Conservation (phyloP, 2,888 invertebrate species). For the Ormyrus labotus region DNA sequence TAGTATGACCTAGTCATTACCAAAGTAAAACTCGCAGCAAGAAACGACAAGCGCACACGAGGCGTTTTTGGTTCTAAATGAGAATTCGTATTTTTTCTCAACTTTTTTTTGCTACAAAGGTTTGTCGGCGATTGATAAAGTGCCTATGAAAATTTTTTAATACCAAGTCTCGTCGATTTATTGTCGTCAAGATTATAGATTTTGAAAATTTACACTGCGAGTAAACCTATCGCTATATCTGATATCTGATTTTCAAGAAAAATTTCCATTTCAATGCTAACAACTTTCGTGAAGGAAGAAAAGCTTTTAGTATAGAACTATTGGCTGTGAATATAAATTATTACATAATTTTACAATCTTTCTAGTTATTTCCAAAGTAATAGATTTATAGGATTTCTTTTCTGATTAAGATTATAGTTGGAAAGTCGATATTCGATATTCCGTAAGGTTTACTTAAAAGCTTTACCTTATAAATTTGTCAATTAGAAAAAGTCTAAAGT, state of each 20-base stretch:
- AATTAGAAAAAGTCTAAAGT: slow-evolving; percentile 26
- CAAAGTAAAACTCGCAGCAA: slow-evolving; percentile 69
- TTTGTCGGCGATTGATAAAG: slow-evolving; percentile 50
- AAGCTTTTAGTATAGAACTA: slow-evolving; percentile 22
- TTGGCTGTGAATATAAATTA: slow-evolving; percentile 55
- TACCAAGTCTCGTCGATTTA: slow-evolving; percentile 11
- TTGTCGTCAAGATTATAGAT: not conserved
- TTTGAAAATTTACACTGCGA: slow-evolving; percentile 7
- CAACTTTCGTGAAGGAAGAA: not conserved
- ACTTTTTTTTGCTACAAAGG: slow-evolving; percentile 36
- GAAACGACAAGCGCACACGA: slow-evolving; percentile 14
- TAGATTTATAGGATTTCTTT: slow-evolving; percentile 23
- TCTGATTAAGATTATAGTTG: not conserved
- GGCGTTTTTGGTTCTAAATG: slow-evolving; percentile 12
- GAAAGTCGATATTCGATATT: slow-evolving; percentile 47
- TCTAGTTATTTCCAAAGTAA: slow-evolving; percentile 41
- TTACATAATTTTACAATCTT: slow-evolving; percentile 15
- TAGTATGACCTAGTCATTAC: slow-evolving; percentile 75
- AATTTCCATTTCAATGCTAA: slow-evolving; percentile 42
- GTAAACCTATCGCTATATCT: slow-evolving; percentile 52
- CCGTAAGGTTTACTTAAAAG: slow-evolving; percentile 48
- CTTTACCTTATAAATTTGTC: slow-evolving; percentile 28
- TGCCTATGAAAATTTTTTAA: slow-evolving; percentile 30
- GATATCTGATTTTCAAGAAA: slow-evolving; percentile 43
- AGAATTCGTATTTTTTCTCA: slow-evolving; percentile 27